Conservation (phyloP, 2,113 vertebrate species). For the Crotalus viridis region DNA sequence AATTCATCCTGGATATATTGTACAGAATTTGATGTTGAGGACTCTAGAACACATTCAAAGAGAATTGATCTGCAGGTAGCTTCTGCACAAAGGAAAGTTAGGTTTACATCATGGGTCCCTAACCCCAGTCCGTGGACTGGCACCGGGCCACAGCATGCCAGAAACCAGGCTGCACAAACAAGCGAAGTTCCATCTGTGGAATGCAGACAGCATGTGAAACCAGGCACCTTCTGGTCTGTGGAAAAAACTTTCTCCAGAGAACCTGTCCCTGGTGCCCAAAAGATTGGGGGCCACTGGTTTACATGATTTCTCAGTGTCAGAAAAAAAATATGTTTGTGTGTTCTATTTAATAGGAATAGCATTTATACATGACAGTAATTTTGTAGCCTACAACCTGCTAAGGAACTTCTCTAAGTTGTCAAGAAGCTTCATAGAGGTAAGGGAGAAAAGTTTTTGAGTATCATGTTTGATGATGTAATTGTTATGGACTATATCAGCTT, state of each 20-base stretch:
- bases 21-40: neutral
- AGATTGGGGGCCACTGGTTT: neutral
- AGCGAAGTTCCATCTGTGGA: no score
- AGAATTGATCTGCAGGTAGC: constrained; percentile 7
- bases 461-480: neutral
- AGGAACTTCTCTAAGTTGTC: constrained; percentile 29
- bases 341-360: constrained; percentile 30
- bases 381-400: constrained; percentile 26
- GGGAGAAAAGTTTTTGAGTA: neutral
- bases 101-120: neutral
- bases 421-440: constrained; percentile 20
- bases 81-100: neutral
- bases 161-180: no score
- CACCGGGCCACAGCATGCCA: no score
- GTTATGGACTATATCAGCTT: neutral
- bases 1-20: neutral
- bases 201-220: no score
- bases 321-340: constrained; percentile 30
- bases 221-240: no score
- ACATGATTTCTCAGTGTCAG: neutral
- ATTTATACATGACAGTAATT: constrained; percentile 25
- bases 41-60: constrained; percentile 15
- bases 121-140: no score
- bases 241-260: no score
- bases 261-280: no score